Evolutionary conservation across 2,113 vertebrate species (phyloP), one percentile per base, ranked within the genome.

Genomic region (Pomatorhinus ruficollis): DNA sequence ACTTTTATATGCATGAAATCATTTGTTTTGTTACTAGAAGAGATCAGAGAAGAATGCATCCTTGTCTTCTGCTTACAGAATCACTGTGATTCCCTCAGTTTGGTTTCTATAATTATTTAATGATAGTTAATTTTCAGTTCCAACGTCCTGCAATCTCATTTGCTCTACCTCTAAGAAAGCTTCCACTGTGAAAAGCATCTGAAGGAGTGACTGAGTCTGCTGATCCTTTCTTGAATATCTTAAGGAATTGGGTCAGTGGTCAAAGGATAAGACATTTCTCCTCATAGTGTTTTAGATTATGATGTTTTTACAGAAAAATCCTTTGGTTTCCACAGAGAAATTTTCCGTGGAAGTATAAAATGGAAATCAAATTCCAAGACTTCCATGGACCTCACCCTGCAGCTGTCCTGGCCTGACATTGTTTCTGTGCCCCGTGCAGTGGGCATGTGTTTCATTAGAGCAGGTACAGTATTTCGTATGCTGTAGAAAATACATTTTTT

Each of bases 1-100:
- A 64, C 44, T 81, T 90, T 78, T 65, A 65, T 49, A 89, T 64
- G 47, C 60, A 60, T 87, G 80, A 50, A 65, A 75, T 75, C 0
- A 71, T 91, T 93, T 87, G 12, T 91, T 84, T 85, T 68, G 44
- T 91, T 89, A 76, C 44, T 89, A 60, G 72, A 92, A 92, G 42
- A 78, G 15, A 31, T 22, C 12, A 78, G 56, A 39, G 27, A 78
- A 81, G 74, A 84, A 84, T 42, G 5, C 39, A 66, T 80, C 24
- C 15, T 86, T 86, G 18, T 11, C 74, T 75, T 89, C 42, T 93
- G 65, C 61, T 79, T 85, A 52, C 22, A 64, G 65, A 93, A 37
- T 60, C 54, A 39, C 23, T 63, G 35, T 79, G 57, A 84, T 64
- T 91, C 82, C 49, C 44, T 76, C 35, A 40, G 20, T 57, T 94